phyloP scores from a whole-genome alignment of 2,888 invertebrate species.

The Drosophila silvestris region DNA sequence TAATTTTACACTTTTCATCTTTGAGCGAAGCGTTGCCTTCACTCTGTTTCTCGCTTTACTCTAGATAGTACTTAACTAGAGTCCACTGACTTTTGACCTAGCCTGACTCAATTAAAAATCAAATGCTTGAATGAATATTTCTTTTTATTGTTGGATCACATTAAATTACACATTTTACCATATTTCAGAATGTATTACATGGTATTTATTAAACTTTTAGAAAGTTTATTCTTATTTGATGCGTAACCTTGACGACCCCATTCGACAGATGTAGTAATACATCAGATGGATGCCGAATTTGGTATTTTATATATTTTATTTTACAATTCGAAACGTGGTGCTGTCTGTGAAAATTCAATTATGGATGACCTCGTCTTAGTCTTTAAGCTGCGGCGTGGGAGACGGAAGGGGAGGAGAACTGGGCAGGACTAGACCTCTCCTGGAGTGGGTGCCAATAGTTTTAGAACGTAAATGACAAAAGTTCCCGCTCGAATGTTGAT shows the following conservation, averaged over 20 bases:
- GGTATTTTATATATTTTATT: conserved; percentile 28
- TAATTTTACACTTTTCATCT: conserved; percentile 74
- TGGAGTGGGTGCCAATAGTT: conserved; percentile 50
- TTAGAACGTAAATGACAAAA: conserved; percentile 78
- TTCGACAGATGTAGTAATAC: conserved; percentile 6
- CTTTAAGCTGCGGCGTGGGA: neutral
- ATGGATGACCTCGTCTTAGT: conserved; percentile 39
- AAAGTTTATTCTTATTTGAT: neutral
- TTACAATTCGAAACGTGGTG: conserved; percentile 46
- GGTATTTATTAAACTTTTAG: too few species aligned
- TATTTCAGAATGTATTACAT: neutral
- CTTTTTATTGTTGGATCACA: neutral
- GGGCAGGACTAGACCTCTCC: neutral
- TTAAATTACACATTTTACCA: neutral
- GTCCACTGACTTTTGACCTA: conserved; percentile 6
- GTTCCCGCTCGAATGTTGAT: conserved; percentile 75
- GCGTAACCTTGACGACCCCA: conserved; percentile 25
- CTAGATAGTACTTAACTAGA: neutral
- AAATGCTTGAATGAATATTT: neutral
- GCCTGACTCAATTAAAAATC: neutral
- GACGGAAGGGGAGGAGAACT: neutral
- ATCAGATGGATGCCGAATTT: conserved; percentile 36
- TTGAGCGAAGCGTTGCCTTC: conserved; percentile 25
- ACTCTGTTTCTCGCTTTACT: neutral
- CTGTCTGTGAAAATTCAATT: conserved; percentile 73